Conservation (phyloP, 2,113 vertebrate genomes). For the Heptranchias perlo region DNA sequence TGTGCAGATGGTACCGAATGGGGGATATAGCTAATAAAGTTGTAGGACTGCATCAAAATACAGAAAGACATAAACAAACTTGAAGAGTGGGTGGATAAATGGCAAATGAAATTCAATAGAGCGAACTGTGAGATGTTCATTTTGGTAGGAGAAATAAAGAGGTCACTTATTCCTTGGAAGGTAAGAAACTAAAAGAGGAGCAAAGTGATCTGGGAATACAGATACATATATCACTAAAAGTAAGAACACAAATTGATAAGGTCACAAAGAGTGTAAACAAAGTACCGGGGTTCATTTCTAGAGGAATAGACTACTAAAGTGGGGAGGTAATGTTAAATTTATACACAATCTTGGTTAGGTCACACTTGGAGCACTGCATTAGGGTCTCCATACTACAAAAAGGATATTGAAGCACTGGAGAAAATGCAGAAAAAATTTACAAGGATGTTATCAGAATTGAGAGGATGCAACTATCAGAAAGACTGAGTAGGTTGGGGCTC, state of each 20-base stretch:
- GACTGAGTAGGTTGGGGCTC: not conserved
- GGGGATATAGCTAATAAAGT: no score
- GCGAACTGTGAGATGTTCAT: not conserved
- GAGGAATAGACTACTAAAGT: not conserved
- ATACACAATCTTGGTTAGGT: not conserved
- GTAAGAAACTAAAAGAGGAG: not conserved
- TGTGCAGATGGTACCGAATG: not conserved
- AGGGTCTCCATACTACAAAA: not conserved
- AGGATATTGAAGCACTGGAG: not conserved
- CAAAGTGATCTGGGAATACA: not conserved
- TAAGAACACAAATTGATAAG: not conserved
- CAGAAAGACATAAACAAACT: not conserved
- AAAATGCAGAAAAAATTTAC: not conserved
- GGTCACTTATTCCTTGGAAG: not conserved
- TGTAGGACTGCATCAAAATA: no score
- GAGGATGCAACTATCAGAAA: not conserved
- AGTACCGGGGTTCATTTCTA: not conserved
- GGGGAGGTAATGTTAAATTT: not conserved
- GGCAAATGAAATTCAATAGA: not conserved
- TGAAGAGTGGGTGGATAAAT: not conserved
- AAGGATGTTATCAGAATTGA: not conserved
- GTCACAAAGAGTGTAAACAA: not conserved
- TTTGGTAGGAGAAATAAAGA: not conserved
- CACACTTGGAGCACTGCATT: not conserved
- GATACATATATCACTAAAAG: not conserved